Evolutionary conservation across 2,797 vertebrate genomes (phyloP), one percentile per base, ranked within the genome.

Genomic region (Sitta carolinensis): DNA sequence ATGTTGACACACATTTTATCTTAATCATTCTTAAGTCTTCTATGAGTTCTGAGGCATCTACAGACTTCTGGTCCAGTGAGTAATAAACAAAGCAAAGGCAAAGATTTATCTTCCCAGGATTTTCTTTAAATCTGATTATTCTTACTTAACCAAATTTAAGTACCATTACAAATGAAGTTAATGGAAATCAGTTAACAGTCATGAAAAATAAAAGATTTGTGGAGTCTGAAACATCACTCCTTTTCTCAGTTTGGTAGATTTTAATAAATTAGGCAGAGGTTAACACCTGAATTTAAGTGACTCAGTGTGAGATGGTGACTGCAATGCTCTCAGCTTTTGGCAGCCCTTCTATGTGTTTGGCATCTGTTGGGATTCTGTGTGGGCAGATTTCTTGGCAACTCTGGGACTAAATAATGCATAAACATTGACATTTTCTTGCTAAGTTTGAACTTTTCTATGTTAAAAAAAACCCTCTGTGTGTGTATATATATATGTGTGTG

Each of bases 381-480:
- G 51, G 92, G 82, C 52, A 94, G 89, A 84, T 34, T 85, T 62
- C 91, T 78, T 80, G 69, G 82, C 75, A 97, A 80, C 69, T 78
- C 79, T 47, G 26, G n/a, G 32, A 87, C 47, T 76, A 96, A 94
- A 89, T 80, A 95, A 96, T 75, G n/a, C 84, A 87, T 66, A 88
- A 92, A 92, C 58, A 95, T 85, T 70, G 87, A 72, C 69, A 57
- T 85, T 87, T 62, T 91, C 79, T 58, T 92, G 48, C 67, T 79
- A 82, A 87, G 64, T 67, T 87, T 87, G 48, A 81, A 69, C 90
- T 80, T 64, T 66, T 18, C 47, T 87, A 32, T 50, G 42, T 80
- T 87, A 54, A 12, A 25, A 80, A 32, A 70, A 34, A 3, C 26
- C 22, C 20, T 47, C 15, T 43, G 43, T 45, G 43, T 45, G 9